Evolutionary conservation across 2,113 vertebrate species (phyloP).

Genomic region (Pristiophorus japonicus): DNA sequence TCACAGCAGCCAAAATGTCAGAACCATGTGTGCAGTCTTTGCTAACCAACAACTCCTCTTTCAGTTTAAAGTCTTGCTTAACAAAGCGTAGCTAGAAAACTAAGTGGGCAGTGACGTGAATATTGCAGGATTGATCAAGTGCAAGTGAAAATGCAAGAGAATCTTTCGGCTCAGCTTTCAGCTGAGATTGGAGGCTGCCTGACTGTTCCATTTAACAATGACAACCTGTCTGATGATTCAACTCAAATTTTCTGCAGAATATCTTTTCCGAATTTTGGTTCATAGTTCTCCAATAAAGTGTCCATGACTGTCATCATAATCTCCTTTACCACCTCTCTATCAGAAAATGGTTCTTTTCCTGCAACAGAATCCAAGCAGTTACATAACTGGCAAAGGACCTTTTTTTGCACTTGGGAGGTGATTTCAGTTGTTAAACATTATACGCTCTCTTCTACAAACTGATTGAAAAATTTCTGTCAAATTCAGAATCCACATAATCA

Average conservation of each 20-base stretch:
- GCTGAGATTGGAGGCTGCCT: background rate
- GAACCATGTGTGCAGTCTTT: background rate
- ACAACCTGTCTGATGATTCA: background rate
- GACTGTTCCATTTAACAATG: background rate
- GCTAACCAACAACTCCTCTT: background rate
- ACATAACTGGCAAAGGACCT: background rate
- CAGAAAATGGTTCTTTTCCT: background rate
- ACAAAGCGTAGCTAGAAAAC: background rate
- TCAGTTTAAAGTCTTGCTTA: background rate
- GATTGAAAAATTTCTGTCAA: background rate
- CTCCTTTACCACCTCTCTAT: background rate
- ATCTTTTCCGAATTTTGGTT: background rate
- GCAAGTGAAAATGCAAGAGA: background rate
- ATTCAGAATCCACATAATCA: background rate
- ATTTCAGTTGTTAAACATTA: background rate
- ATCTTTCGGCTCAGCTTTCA: background rate
- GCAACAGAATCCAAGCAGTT: background rate
- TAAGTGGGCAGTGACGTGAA: background rate
- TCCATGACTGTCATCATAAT: background rate
- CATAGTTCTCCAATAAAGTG: background rate
- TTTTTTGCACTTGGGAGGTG: background rate
- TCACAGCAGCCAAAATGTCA: background rate
- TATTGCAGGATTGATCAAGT: background rate
- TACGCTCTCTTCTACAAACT: background rate
- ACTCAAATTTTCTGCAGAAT: background rate